Conservation (phyloP, 2,113 vertebrate species). For the Romanogobio albipinnatus region DNA sequence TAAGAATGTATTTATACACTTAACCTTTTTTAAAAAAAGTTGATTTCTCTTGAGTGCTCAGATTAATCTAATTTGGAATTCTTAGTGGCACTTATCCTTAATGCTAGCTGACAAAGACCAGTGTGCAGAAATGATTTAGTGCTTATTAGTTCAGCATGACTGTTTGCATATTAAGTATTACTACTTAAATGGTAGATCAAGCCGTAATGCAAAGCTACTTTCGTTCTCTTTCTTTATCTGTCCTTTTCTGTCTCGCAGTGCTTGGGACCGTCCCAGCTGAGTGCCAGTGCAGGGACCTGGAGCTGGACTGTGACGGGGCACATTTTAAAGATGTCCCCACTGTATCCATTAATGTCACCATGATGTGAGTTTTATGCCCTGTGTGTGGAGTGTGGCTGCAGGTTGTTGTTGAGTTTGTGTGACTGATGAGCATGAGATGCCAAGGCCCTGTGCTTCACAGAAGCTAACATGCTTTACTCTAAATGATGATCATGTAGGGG, state of each 20-base stretch:
- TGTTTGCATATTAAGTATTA: neutral
- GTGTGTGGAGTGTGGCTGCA: neutral
- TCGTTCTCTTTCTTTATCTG: neutral
- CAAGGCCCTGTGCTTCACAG: neutral
- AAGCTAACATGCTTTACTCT: neutral
- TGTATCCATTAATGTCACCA: slow-evolving; percentile 87
- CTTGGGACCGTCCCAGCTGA: slow-evolving; percentile 78
- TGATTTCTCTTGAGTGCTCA: neutral
- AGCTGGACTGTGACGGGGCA: slow-evolving; percentile 85
- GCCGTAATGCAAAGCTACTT: neutral
- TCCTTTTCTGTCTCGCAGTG: slow-evolving; percentile 72
- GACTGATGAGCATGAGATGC: neutral
- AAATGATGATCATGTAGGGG: neutral
- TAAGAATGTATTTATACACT: neutral
- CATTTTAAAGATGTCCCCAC: slow-evolving; percentile 80
- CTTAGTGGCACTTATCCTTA: neutral
- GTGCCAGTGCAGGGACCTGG: slow-evolving; percentile 85
- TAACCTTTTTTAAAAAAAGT: neutral
- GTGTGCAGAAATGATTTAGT: neutral
- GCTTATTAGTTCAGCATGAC: slow-evolving; percentile 18
- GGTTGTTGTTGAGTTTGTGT: neutral
- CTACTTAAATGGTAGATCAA: neutral
- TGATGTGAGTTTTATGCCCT: slow-evolving; percentile 83
- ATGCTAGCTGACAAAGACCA: neutral
- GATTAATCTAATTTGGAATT: neutral